These are phyloP conservation scores for Asbolus verrucosus DNA, from an alignment of 1,140 invertebrate genomes.

Conservation along the genomic window DNA sequence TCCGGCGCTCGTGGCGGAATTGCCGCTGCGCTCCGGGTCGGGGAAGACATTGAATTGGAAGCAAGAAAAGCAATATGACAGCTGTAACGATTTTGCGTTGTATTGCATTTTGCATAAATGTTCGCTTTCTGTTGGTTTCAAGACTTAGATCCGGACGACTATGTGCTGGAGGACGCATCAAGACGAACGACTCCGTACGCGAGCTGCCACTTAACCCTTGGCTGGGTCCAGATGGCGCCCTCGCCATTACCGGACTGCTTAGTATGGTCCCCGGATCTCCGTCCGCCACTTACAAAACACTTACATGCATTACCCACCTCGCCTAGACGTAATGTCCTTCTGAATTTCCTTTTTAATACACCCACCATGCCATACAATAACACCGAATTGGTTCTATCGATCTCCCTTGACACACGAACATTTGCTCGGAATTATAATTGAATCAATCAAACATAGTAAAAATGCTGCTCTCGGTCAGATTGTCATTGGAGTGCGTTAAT, in stretches of 20 bases:
- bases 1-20: no score
- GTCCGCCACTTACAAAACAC: slow-evolving; percentile 50
- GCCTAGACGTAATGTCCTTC: slow-evolving; percentile 8
- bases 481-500: slow-evolving; percentile 10
- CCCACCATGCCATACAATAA: not conserved
- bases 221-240: slow-evolving; percentile 47
- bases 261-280: slow-evolving; percentile 47
- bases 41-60: no score
- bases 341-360: slow-evolving; percentile 9
- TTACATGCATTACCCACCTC: slow-evolving; percentile 50
- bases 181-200: slow-evolving; percentile 28
- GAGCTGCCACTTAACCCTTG: slow-evolving; percentile 49
- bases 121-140: no score
- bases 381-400: not conserved
- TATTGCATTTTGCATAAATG: no score
- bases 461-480: not conserved
- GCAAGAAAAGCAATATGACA: no score
- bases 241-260: slow-evolving; percentile 47
- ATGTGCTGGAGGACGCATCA: not conserved
- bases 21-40: no score
- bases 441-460: slow-evolving; percentile 23
- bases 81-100: no score
- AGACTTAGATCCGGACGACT: no score
- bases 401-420: not conserved
- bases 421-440: slow-evolving; percentile 13